Base-by-base conservation (phyloP, 2,797 vertebrate species). In the Carapus acus region DNA sequence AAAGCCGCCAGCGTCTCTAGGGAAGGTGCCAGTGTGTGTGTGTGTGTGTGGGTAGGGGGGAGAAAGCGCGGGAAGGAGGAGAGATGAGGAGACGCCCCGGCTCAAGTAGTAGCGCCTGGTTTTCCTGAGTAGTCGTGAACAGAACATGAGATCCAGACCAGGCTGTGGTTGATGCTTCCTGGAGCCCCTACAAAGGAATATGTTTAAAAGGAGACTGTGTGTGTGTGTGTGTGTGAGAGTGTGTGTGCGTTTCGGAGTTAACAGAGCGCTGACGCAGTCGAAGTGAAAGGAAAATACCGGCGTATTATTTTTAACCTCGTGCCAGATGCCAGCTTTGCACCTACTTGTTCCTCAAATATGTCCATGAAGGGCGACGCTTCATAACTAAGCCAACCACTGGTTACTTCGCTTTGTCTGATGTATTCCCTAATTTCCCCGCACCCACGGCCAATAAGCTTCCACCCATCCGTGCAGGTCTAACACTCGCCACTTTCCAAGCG, bases 1-100 rank as follows among this genome's bases (percentile, higher is more conserved):
- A 72, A n/a, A 74, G 63, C 80, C 71, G 15, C n/a, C 72, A 62
- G 53, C 45, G 50, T 74, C 70, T 56, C 49, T 0, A 2, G 50
- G 49, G 71, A 75, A 63, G 63, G 56, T 2, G 33, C 17, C n/a
- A 69, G 46, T 43, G 38, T 62, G 24, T n/a, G n/a, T n/a, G n/a
- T n/a, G n/a, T n/a, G n/a, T n/a, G n/a, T n/a, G n/a, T n/a, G n/a
- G n/a, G n/a, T n/a, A n/a, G 43, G 53, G 54, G 61, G 60, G 59
- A 42, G 39, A 33, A 12, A 23, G 17, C 8, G 14, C 34, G 31
- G 31, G 31, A 33, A 13, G 8, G 31, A 33, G 31, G 31, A 33
- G 31, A 13, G 31, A 33, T 4, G 9, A 33, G 54, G 43, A 33
- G 31, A 13, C 3, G 14, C 12, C 11, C 47, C 54, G 43, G 43